Percentiles rank a stretch among this genome's conserved stretches.
These are phyloP conservation scores for Watsonalla cultraria DNA, from an alignment of 2,888 invertebrate species.

Conservation along the genomic window DNA sequence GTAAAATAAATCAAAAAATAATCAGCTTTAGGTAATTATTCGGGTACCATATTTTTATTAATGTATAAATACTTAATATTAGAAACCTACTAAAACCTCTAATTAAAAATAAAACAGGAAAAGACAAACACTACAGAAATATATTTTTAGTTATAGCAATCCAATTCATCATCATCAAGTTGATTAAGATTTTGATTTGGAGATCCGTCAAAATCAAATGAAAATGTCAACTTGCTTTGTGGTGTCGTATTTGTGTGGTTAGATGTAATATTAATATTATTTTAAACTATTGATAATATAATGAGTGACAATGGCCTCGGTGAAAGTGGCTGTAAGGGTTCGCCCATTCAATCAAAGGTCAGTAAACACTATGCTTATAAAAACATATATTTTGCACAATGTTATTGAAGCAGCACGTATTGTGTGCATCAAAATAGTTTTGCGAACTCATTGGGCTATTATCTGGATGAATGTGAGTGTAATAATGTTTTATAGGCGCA, in stretches of 20 bases:
- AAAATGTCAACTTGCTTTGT: slow-evolving; percentile 57
- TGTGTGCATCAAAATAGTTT: slow-evolving; percentile 29
- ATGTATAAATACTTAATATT: no score
- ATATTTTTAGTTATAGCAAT: no score
- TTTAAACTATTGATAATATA: slow-evolving; percentile 59
- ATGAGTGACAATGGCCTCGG: slow-evolving; percentile 89
- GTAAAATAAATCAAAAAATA: no score
- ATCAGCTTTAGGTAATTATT: no score
- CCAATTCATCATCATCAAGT: no score
- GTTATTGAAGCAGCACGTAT: slow-evolving; percentile 33
- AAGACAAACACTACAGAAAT: no score
- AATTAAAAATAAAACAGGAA: no score
- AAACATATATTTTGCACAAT: slow-evolving; percentile 21
- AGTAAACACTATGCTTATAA: slow-evolving; percentile 24
- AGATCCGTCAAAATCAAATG: slow-evolving; percentile 22
- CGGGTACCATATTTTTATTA: no score
- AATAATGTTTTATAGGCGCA: slow-evolving; percentile 21
- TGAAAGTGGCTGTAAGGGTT: slow-evolving; percentile 94
- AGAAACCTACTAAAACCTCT: no score
- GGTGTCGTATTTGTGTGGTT: slow-evolving; percentile 57
- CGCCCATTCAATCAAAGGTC: slow-evolving; percentile 94
- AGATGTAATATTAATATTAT: slow-evolving; percentile 53
- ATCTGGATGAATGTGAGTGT: slow-evolving; percentile 25
- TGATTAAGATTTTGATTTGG: slow-evolving; percentile 8
- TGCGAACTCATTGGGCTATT: slow-evolving; percentile 30